Base-by-base conservation (phyloP, 2,113 vertebrate species). In the Synodontis membranacea region DNA sequence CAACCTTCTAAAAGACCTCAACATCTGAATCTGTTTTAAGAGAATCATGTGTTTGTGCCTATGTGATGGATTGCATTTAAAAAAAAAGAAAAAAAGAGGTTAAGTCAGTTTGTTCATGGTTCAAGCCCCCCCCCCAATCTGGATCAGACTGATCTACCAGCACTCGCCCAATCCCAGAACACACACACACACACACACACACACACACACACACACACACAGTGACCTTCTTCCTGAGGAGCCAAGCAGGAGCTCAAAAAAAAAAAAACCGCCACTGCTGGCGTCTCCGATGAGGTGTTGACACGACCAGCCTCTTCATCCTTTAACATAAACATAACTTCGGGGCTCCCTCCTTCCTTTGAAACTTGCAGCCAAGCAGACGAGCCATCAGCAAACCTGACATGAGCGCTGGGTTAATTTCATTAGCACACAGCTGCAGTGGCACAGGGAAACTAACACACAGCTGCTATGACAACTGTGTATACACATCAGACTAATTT, bases 281-380 rank as follows among this genome's bases (percentile, higher is more conserved):
- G 42, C 70, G 62, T 80, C 80, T 82, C 83, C 75, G 84, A 79
- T 68, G 72, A 89, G 42, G 88, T 54, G 84, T 90, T 88, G 86
- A 85, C 56, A 31, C 37, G 83, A 87, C n/a, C 86, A 78, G 84
- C 88, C 86, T 88, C 74, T 83, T 80, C 91, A 88, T 89, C 86
- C 85, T 90, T 23, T 84, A 84, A 83, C 50, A 84, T 76, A 80
- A 87, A 72, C 83, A 14, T 52, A 37, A 72, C 42, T 64, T 42
- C 84, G 56, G 83, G 54, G 25, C 31, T 54, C 74, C 48, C 56
- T 64, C 44, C 64, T 62, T 70, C 70, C 80, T 76, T 42, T 79
- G 84, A 82, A 80, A 86, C 10, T 66, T 28, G 42, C 1, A 28
- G 46, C 42, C 83, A 25, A 39, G 48, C 58, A 85, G 84, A 64